Base-by-base conservation (phyloP, 2,888 invertebrate species). In the Polyommatus icarus region DNA sequence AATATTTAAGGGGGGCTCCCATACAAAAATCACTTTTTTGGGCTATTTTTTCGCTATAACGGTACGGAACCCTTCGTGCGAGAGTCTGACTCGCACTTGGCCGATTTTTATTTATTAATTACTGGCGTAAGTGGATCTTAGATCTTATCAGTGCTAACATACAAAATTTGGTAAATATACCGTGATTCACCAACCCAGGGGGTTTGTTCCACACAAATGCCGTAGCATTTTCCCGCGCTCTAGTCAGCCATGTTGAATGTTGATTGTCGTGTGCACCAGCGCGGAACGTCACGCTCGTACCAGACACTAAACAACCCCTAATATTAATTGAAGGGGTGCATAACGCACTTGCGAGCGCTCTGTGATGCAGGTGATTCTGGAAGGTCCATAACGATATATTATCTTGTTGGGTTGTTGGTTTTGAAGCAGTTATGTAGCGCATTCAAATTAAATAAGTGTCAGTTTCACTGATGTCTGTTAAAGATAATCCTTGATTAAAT, bases 231-330 rank as follows among this genome's bases (percentile, higher is more conserved):
- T 78, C 77, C 76, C 32, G 78, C 79, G 79, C 80, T 83, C 82
- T 81, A 79, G 79, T 81, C 81, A 76, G 72, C 78, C 78, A 78
- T 78, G 75, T 79, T 76, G 40, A 40, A 36, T 36, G 36, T 36
- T 40, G 40, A 40, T 40, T 40, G 40, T 10, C 12, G 61, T 20
- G 80, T 71, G 67, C 80, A 79, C 61, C 80, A 81, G 77, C 79
- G 79, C 82, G 83, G 79, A 82, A 82, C 83, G 79, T 32, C 80
- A 73, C 82, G 80, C 77, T 77, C 79, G 83, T 83, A 80, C 84
- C 83, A 82, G 83, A 80, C 83, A 80, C 83, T 78, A 71, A 76
- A 50, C 78, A 54, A 78, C 80, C 80, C 81, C 79, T 76, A 71
- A 71, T 76, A 46, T 46, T 79, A 80, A 80, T 80, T 79, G 77